Conservation (phyloP, 2,797 vertebrate genomes). For the Cuculus canorus region DNA sequence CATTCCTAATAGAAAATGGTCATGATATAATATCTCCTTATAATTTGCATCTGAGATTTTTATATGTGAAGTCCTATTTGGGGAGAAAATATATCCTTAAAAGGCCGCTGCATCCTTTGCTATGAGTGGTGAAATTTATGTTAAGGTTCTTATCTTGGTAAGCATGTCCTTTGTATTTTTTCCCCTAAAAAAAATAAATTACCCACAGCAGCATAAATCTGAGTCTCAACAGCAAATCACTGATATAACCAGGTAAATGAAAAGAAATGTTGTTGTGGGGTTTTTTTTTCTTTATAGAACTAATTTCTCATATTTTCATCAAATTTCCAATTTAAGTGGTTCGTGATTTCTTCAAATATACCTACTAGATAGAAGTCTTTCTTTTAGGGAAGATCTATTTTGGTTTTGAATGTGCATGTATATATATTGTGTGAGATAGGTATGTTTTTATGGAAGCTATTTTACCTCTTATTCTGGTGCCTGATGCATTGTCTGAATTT, state of each 20-base stretch:
- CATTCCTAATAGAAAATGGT: neutral
- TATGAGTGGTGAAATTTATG: neutral
- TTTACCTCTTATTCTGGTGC: neutral
- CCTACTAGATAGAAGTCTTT: neutral
- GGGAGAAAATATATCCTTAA: neutral
- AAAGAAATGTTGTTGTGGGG: neutral
- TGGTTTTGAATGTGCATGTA: neutral
- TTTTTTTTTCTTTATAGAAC: neutral
- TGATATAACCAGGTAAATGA: neutral
- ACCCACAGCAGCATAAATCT: neutral
- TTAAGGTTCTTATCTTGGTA: neutral
- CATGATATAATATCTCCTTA: neutral
- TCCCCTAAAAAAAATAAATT: neutral
- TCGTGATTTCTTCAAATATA: neutral
- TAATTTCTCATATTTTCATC: neutral
- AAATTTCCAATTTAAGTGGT: neutral
- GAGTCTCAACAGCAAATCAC: neutral
- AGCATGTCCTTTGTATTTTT: neutral
- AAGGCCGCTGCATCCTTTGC: neutral
- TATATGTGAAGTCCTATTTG: neutral
- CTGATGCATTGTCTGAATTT: slow-evolving; percentile 32
- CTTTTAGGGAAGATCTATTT: neutral
- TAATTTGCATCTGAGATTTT: neutral
- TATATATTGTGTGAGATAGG: neutral
- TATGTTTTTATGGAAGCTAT: neutral